phyloP scores from a whole-genome alignment of 2,113 vertebrate species.

The Potamarius usumacintae region DNA sequence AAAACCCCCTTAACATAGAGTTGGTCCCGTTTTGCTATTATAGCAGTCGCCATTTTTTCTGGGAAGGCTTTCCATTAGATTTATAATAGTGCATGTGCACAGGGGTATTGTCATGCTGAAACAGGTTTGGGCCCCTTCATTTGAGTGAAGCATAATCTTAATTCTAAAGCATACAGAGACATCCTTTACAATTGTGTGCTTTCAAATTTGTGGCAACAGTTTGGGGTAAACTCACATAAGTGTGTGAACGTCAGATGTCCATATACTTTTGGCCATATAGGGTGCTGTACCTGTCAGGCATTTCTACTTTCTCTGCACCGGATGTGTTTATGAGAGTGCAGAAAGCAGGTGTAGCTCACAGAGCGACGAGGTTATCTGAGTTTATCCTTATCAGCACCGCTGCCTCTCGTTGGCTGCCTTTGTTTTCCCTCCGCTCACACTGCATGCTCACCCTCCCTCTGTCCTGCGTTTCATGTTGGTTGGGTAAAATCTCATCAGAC shows the following conservation, averaged over 20 bases:
- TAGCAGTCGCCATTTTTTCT: not conserved
- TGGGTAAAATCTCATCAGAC: slow-evolving; percentile 44
- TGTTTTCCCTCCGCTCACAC: slow-evolving; percentile 6
- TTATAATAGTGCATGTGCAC: no score
- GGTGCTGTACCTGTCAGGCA: not conserved
- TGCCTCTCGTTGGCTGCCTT: slow-evolving; percentile 35
- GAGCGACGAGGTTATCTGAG: slow-evolving; percentile 30
- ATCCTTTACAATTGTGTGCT: not conserved
- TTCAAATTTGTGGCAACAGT: not conserved
- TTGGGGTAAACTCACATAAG: not conserved
- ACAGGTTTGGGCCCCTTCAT: not conserved
- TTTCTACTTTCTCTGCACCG: slow-evolving; percentile 5
- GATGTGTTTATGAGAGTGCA: not conserved
- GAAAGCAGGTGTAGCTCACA: slow-evolving; percentile 41
- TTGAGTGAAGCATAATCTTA: not conserved
- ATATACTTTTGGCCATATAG: not conserved
- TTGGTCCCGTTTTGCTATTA: not conserved
- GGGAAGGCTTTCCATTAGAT: not conserved
- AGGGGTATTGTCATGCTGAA: no score
- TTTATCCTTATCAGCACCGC: slow-evolving; percentile 36
- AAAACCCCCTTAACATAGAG: not conserved
- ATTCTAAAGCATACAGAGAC: not conserved
- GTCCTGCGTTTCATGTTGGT: slow-evolving; percentile 16
- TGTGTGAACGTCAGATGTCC: not conserved
- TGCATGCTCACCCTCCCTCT: slow-evolving; percentile 20